These are phyloP conservation scores for Hucho hucho DNA, from an alignment of 2,113 vertebrate species.

Conservation along the genomic window DNA sequence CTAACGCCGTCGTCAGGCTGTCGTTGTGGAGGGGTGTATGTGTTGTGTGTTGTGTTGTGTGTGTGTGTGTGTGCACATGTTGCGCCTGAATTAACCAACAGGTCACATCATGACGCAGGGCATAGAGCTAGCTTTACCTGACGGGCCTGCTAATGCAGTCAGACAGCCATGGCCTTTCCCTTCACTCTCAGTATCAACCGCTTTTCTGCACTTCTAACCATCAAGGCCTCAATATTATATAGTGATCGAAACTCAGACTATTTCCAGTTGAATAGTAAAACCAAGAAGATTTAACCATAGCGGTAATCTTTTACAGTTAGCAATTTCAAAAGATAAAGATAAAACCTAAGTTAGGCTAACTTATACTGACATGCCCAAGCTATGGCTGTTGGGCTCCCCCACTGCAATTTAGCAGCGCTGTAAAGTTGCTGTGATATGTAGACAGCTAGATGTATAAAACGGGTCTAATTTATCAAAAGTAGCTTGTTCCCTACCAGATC, in stretches of 20 bases:
- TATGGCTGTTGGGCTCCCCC: neutral
- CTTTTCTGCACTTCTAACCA: neutral
- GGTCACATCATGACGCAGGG: neutral
- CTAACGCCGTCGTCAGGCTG: neutral
- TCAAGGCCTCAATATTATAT: neutral
- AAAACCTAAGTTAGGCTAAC: neutral
- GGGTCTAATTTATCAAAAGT: neutral
- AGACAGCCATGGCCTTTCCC: too few species aligned
- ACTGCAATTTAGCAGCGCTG: neutral
- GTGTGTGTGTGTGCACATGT: neutral
- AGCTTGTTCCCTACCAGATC: neutral
- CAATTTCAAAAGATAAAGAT: neutral
- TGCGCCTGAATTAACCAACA: neutral
- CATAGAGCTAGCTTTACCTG: too few species aligned
- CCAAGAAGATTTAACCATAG: neutral
- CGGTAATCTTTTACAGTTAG: neutral
- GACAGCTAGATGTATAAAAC: neutral
- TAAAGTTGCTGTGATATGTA: neutral
- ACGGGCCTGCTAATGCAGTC: too few species aligned
- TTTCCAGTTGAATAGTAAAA: neutral
- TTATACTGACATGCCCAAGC: neutral
- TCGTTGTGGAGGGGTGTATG: neutral
- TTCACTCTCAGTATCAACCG: too few species aligned
- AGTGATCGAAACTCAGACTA: neutral
- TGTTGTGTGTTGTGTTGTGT: constrained; percentile 1